A percentile compares a stretch with the other conserved stretches of the same genome.
Evolutionary conservation across 2,888 invertebrate genomes (phyloP).

Genomic region (Agriopis leucophaearia): DNA sequence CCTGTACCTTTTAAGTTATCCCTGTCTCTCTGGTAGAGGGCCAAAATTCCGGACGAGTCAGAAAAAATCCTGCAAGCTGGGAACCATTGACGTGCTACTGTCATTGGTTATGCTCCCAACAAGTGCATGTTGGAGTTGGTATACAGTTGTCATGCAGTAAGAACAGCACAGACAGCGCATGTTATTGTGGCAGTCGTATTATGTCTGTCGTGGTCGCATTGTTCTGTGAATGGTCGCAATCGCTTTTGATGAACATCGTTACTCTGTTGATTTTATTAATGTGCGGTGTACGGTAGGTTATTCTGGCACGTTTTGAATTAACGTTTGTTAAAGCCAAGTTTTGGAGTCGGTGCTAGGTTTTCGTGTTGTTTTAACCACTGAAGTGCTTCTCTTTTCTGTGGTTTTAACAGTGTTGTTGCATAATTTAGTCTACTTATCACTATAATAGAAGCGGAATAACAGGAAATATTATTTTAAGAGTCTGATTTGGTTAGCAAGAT

Average conservation of each 20-base stretch:
- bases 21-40: no score
- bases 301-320: neutral
- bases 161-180: slow-evolving; percentile 21
- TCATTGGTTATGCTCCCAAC: neutral
- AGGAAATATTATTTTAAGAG: no score
- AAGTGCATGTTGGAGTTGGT: neutral
- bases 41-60: no score
- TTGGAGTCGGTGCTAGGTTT: neutral
- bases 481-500: no score
- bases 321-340: neutral
- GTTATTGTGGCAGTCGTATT: slow-evolving; percentile 59
- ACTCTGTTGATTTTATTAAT: slow-evolving; percentile 73
- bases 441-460: no score
- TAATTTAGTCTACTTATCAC: no score
- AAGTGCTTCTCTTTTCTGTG: no score
- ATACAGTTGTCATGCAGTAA: slow-evolving; percentile 12
- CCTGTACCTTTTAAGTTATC: no score
- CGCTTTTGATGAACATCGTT: slow-evolving; percentile 72
- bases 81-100: neutral
- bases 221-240: slow-evolving; percentile 69
- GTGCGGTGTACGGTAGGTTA: slow-evolving; percentile 51
- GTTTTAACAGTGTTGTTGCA: neutral
- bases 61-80: no score
- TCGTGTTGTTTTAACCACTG: neutral
- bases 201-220: slow-evolving; percentile 57